Evolutionary conservation across 1,140 invertebrate species (phyloP).

Genomic region (Lepidurus couesii): DNA sequence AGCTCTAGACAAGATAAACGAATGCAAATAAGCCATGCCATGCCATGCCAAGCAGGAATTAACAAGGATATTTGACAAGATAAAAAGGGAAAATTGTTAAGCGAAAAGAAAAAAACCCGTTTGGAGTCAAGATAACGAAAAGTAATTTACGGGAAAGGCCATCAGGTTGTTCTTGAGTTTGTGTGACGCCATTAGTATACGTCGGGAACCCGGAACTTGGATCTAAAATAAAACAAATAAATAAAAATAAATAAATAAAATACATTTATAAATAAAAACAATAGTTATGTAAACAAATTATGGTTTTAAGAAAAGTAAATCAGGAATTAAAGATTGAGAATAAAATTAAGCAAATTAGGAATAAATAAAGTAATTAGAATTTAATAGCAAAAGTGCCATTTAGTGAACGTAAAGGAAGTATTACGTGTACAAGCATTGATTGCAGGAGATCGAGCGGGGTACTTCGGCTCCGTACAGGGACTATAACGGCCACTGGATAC

Average conservation of each 20-base stretch:
- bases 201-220: neutral
- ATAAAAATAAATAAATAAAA: too few relatives aligned
- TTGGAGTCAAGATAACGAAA: neutral
- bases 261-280: neutral
- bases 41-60: neutral
- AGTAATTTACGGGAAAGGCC: neutral
- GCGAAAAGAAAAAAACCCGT: neutral
- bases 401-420: too few relatives aligned
- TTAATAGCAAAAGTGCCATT: too few relatives aligned
- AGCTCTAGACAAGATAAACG: neutral
- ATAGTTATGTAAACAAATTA: too few relatives aligned
- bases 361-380: too few relatives aligned
- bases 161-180: neutral
- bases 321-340: too few relatives aligned
- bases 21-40: slow-evolving; percentile 7
- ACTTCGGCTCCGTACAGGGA: too few relatives aligned
- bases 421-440: too few relatives aligned
- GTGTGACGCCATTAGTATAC: neutral
- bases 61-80: neutral
- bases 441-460: too few relatives aligned
- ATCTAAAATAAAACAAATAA: neutral
- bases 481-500: too few relatives aligned
- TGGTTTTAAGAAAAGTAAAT: too few relatives aligned
- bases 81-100: neutral
- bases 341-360: too few relatives aligned